Percentiles rank a stretch among this genome's conserved stretches.
These are phyloP conservation scores for Thrips palmi DNA, from an alignment of 1,140 invertebrate species.

Conservation along the genomic window DNA sequence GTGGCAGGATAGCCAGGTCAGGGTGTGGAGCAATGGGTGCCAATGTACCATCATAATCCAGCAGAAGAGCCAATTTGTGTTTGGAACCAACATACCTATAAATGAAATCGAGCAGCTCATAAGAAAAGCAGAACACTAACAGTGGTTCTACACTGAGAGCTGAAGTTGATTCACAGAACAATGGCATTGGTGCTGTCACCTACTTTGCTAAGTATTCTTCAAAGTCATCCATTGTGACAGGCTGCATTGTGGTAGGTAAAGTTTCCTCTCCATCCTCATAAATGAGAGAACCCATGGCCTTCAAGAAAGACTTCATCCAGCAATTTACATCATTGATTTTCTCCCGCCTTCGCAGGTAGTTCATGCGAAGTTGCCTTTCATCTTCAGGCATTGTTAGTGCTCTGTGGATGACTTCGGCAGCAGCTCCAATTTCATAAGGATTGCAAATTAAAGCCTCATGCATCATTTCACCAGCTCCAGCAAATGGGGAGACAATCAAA, in stretches of 20 bases:
- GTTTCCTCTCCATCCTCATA: conserved; percentile 60
- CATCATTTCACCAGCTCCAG: conserved; percentile 80
- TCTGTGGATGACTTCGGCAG: conserved; percentile 69
- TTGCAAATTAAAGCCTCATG: conserved; percentile 78
- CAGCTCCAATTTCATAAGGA: conserved; percentile 73
- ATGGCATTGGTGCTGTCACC: conserved; percentile 19
- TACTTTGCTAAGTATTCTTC: conserved; percentile 69
- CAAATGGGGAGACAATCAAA: conserved; percentile 75
- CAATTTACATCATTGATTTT: conserved; percentile 67
- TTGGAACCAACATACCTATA: conserved; percentile 66
- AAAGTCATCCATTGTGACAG: conserved; percentile 70
- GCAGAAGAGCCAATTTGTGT: conserved; percentile 61
- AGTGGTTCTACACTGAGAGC: conserved; percentile 10
- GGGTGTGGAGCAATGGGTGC: conserved; percentile 77
- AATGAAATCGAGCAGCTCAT: conserved; percentile 17
- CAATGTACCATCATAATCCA: conserved; percentile 81
- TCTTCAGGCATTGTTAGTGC: conserved; percentile 80
- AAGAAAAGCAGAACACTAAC: too few relatives aligned
- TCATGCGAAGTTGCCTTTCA: conserved; percentile 71
- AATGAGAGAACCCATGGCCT: conserved; percentile 57
- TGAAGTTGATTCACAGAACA: conserved; percentile 10
- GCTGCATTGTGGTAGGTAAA: conserved; percentile 62
- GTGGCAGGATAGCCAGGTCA: conserved; percentile 63
- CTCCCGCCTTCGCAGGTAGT: conserved; percentile 59
- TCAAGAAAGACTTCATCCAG: conserved; percentile 76